phyloP scores from a whole-genome alignment of 2,113 vertebrate genomes.

The mouse (Mus musculus) region DNA sequence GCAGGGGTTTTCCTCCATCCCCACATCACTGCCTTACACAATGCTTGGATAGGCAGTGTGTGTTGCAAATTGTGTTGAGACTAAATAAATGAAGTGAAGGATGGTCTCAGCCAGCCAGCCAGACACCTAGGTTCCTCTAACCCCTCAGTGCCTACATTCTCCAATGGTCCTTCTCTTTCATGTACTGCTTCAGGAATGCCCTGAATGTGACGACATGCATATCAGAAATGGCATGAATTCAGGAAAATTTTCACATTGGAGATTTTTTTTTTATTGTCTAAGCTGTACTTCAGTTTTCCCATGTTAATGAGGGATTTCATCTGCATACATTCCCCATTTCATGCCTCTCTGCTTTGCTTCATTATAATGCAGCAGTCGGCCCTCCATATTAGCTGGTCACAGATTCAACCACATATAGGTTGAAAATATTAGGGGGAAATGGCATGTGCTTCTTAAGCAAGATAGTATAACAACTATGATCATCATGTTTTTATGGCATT shows the following conservation, averaged over 20 bases:
- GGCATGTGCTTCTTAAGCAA: not conserved
- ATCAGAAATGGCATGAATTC: not conserved
- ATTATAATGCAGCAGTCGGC: not conserved
- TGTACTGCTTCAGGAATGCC: slow-evolving; percentile 14
- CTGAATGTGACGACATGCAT: not conserved
- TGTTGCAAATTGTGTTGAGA: slow-evolving; percentile 29
- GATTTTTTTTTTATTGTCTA: not conserved
- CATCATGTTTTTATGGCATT: not conserved
- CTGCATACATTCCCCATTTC: not conserved
- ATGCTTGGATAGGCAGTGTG: not conserved
- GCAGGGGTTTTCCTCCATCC: not conserved
- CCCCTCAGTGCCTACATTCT: not conserved
- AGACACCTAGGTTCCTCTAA: not conserved
- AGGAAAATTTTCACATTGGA: not conserved
- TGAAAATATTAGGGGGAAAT: not conserved
- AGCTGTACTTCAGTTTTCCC: not conserved
- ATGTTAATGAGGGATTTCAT: not conserved
- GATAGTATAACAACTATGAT: too few relatives aligned
- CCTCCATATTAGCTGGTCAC: not conserved
- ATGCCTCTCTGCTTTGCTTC: not conserved
- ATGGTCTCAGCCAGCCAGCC: not conserved
- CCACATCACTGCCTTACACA: not conserved
- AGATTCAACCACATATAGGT: not conserved
- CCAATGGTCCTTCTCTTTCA: not conserved
- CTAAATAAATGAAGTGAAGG: not conserved